Conservation (phyloP, 2,888 invertebrate species). For the Dicranocentrus wangi region DNA sequence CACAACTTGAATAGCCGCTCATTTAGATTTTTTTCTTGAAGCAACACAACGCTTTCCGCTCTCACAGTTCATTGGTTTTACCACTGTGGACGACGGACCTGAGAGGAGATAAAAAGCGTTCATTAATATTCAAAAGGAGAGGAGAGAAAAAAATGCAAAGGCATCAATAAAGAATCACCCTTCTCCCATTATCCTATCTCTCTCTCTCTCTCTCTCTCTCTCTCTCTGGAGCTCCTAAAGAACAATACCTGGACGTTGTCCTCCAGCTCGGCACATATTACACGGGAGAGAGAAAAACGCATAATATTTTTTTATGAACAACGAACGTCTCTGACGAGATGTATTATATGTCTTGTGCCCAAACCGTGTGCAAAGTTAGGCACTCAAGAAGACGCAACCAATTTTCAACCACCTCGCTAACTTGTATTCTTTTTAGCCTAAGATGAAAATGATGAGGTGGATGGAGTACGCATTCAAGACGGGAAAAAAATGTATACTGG, state of each 20-base stretch:
- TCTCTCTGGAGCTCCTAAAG: slow-evolving; percentile 8
- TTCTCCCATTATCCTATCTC: slow-evolving; percentile 30
- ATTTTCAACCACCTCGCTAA: neutral
- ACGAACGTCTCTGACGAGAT: slow-evolving; percentile 45
- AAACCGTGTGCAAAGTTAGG: slow-evolving; percentile 39
- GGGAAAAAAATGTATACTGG: neutral
- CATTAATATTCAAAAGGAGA: slow-evolving; percentile 64
- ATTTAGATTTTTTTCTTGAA: slow-evolving; percentile 1
- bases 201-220: slow-evolving; percentile 28
- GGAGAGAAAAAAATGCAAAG: slow-evolving; percentile 51
- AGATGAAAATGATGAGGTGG: neutral
- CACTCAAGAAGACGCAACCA: slow-evolving; percentile 7
- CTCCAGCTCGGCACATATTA: slow-evolving; percentile 20
- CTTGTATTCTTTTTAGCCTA: neutral
- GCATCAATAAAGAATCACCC: slow-evolving; percentile 61
- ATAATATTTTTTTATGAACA: slow-evolving; percentile 38
- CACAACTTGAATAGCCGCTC: slow-evolving; percentile 15
- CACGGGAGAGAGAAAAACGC: slow-evolving; percentile 35
- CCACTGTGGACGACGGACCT: neutral
- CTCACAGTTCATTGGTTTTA: slow-evolving; percentile 44
- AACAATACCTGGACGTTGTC: neutral
- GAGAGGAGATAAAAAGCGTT: slow-evolving; percentile 36
- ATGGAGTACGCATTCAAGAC: neutral
- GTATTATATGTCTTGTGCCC: slow-evolving; percentile 59
- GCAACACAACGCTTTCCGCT: neutral